A percentile compares a stretch with the other conserved stretches of the same genome.
phyloP scores from a whole-genome alignment of 64 coral and sea anemone genomes.

The Hydrozoanthus tunicans region DNA sequence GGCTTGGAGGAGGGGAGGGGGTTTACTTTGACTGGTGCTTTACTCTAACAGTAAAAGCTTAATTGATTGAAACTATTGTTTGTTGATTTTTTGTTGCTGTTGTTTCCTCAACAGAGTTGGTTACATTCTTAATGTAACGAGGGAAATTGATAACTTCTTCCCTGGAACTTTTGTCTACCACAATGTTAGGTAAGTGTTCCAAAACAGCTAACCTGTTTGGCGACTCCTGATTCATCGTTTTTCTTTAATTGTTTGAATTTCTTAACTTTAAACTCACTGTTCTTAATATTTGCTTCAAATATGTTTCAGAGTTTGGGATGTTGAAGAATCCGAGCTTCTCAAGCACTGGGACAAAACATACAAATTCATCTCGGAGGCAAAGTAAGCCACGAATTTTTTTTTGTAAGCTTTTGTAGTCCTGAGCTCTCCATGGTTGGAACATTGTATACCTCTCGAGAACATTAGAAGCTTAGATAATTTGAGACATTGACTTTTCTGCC shows the following conservation, averaged over 20 bases:
- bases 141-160: slow-evolving; percentile 98
- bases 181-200: slow-evolving; percentile 74
- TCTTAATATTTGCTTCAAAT: neutral
- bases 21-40: too few relatives aligned
- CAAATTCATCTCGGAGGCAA: slow-evolving; percentile 87
- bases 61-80: too few relatives aligned
- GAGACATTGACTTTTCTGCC: too few relatives aligned
- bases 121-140: slow-evolving; percentile 94
- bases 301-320: slow-evolving; percentile 80
- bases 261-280: neutral
- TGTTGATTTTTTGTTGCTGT: neutral
- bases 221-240: neutral
- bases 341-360: slow-evolving; percentile 89
- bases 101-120: slow-evolving; percentile 70
- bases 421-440: neutral
- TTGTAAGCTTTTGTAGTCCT: neutral
- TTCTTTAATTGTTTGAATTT: neutral
- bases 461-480: too few relatives aligned
- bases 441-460: too few relatives aligned
- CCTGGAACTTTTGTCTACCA: slow-evolving; percentile 88
- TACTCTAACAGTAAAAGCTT: too few relatives aligned
- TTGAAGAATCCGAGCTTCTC: slow-evolving; percentile 85
- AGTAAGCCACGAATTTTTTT: slow-evolving; percentile 61
- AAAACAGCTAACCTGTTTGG: neutral
- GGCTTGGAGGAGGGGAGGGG: too few relatives aligned